phyloP scores from a whole-genome alignment of 2,113 vertebrate species.

The Heterocephalus glaber region DNA sequence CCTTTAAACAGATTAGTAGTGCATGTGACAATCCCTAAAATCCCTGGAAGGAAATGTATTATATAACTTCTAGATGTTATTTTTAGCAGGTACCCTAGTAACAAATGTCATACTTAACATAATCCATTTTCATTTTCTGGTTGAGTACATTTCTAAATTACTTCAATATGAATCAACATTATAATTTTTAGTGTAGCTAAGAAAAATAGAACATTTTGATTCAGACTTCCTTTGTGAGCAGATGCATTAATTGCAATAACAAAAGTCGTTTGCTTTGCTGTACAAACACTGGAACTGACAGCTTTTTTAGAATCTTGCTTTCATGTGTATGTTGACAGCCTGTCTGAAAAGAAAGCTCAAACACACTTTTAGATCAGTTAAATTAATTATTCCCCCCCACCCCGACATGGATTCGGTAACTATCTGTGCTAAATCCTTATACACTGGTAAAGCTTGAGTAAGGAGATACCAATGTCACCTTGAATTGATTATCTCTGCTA shows the following conservation, averaged over 20 bases:
- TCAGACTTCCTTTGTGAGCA: slow-evolving; percentile 53
- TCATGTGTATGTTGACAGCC: slow-evolving; percentile 70
- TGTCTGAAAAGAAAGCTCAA: slow-evolving; percentile 43
- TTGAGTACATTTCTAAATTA: slow-evolving; percentile 68
- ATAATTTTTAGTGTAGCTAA: slow-evolving; percentile 58
- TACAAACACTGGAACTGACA: slow-evolving; percentile 71
- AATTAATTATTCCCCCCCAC: slow-evolving; percentile 8
- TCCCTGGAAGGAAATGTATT: slow-evolving; percentile 46
- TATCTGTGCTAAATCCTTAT: slow-evolving; percentile 5
- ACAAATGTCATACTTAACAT: slow-evolving; percentile 66
- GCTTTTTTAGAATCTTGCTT: slow-evolving; percentile 63
- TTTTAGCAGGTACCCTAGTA: slow-evolving; percentile 62
- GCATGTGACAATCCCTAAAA: slow-evolving; percentile 34
- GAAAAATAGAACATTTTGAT: slow-evolving; percentile 60
- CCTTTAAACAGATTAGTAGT: slow-evolving; percentile 6
- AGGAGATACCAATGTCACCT: slow-evolving; percentile 51
- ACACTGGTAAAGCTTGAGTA: background rate
- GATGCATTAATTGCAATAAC: slow-evolving; percentile 70
- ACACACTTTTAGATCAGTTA: slow-evolving; percentile 56
- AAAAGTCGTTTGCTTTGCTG: slow-evolving; percentile 72
- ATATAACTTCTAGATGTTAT: slow-evolving; percentile 41
- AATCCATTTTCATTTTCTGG: slow-evolving; percentile 71
- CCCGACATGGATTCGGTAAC: background rate
- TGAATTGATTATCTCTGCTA: slow-evolving; percentile 63
- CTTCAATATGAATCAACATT: slow-evolving; percentile 70